A percentile compares a stretch with the other conserved stretches of the same genome.
Conservation (phyloP, 2,797 vertebrate species). For the Leuciscus waleckii region DNA sequence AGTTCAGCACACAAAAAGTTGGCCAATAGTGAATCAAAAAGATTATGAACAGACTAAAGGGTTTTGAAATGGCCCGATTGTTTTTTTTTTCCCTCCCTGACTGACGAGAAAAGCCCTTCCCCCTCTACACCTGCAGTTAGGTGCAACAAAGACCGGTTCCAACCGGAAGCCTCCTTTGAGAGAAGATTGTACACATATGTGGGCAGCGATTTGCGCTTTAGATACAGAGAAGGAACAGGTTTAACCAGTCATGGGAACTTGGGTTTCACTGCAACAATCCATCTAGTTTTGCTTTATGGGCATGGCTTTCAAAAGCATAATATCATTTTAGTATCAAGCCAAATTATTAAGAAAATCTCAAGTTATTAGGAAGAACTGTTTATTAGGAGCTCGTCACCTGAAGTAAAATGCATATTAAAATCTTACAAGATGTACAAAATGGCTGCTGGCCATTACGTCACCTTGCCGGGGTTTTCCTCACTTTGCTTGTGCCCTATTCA, state of each 20-base stretch:
- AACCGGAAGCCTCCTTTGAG: slow-evolving; percentile 63
- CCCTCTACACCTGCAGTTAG: slow-evolving; percentile 64
- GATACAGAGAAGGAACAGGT: slow-evolving; percentile 71
- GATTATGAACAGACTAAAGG: neutral
- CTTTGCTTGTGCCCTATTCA: neutral
- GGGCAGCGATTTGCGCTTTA: slow-evolving; percentile 40
- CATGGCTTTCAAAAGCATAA: neutral
- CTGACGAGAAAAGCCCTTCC: slow-evolving; percentile 51
- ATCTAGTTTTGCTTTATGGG: slow-evolving; percentile 18
- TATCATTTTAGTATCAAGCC: neutral
- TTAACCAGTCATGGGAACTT: slow-evolving; percentile 67
- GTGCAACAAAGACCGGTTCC: slow-evolving; percentile 71
- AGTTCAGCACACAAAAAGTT: neutral
- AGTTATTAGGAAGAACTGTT: neutral
- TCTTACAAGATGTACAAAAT: neutral
- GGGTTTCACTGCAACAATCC: slow-evolving; percentile 63
- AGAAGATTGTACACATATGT: slow-evolving; percentile 37
- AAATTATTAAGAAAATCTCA: neutral
- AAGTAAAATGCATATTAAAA: neutral
- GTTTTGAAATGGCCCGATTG: neutral
- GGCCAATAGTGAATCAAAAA: neutral
- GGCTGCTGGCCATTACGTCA: neutral
- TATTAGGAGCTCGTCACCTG: neutral
- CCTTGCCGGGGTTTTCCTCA: neutral
- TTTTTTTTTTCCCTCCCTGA: neutral